Evolutionary conservation across 2,113 vertebrate species (phyloP), one percentile per base, ranked within the genome.

Genomic region (Triplophysa rosa): DNA sequence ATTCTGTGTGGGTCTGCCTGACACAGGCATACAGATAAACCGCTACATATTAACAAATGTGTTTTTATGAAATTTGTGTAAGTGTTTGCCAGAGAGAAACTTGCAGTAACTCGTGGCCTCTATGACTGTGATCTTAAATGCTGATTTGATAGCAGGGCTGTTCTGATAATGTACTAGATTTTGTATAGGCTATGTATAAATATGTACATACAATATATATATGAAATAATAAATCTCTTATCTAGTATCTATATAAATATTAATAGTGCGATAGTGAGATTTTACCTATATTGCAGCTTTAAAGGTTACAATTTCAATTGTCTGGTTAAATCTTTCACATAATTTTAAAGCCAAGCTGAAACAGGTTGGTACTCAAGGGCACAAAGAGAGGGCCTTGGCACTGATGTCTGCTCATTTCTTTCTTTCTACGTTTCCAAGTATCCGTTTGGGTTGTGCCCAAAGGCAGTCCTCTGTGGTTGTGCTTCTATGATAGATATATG

Each of bases 151-250:
- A 37, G 42, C 23, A 45, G 23, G 70, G 63, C 37, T 59, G 26
- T 58, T 61, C 9, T 59, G 61, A 56, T 65, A 65, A 42, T 45
- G 62, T 67, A 56, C 52, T 65, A 82, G 74, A 29, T 65, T 58
- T 58, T 65, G 12, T 63, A 76, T 64, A 21, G 29, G 29, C 29
- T 29, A 29, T 70, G 26, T 47, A 64, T 78, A 84, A 76, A 66
- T 75, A 64, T 79, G 81, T 79, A 69, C 59, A 81, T 79, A 68
- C n/a, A 58, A 8, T 62, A 52, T 40, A 49, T 21, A 73, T 78
- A 29, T 29, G 29, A 29, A 4, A 3, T 69, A 72, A 56, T 56
- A 21, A 2, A 56, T 56, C 54, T 56, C 19, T 29, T 29, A 29
- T 29, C 29, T 29, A 29, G 29, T 56, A 19, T 56, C 7, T 56